A percentile compares a stretch with the other conserved stretches of the same genome.
Evolutionary conservation across 2,888 invertebrate species (phyloP).

Genomic region (Ormia ochracea): DNA sequence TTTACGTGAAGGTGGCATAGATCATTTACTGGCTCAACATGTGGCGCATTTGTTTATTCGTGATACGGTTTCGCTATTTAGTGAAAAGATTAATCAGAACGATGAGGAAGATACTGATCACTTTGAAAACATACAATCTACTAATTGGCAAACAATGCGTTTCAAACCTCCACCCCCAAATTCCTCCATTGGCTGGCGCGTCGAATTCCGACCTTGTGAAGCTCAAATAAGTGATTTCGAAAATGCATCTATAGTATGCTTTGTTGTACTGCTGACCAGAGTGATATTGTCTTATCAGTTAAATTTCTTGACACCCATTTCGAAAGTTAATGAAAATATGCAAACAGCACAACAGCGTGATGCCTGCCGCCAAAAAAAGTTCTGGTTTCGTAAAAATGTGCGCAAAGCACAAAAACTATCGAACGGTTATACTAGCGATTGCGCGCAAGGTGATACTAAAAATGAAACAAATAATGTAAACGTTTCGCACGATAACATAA

Average conservation of each 20-base stretch:
- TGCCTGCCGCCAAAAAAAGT: conserved; percentile 88
- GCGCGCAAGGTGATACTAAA: conserved; percentile 34
- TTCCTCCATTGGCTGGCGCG: conserved; percentile 98
- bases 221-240: conserved; percentile 99
- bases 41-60: conserved; percentile 98
- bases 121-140: conserved; percentile 99
- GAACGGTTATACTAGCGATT: conserved; percentile 31
- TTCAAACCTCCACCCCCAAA: conserved; percentile 99
- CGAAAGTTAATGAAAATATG: conserved; percentile 99
- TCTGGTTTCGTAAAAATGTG: conserved; percentile 94
- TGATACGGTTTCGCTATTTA: conserved; percentile 95
- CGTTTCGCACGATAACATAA: background rate
- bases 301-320: conserved; percentile 97
- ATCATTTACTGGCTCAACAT: conserved; percentile 94
- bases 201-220: conserved; percentile 99
- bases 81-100: conserved; percentile 95
- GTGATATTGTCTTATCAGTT: conserved; percentile 97
- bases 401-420: conserved; percentile 71
- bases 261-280: conserved; percentile 95
- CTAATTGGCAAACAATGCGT: conserved; percentile 99
- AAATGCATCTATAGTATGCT: conserved; percentile 98
- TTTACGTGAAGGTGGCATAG: conserved; percentile 91
- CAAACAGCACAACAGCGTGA: conserved; percentile 93
- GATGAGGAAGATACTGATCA: conserved; percentile 96
- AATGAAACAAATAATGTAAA: conserved; percentile 37